Base-by-base conservation (phyloP, 1,140 invertebrate genomes). In the Habropoda laboriosa region DNA sequence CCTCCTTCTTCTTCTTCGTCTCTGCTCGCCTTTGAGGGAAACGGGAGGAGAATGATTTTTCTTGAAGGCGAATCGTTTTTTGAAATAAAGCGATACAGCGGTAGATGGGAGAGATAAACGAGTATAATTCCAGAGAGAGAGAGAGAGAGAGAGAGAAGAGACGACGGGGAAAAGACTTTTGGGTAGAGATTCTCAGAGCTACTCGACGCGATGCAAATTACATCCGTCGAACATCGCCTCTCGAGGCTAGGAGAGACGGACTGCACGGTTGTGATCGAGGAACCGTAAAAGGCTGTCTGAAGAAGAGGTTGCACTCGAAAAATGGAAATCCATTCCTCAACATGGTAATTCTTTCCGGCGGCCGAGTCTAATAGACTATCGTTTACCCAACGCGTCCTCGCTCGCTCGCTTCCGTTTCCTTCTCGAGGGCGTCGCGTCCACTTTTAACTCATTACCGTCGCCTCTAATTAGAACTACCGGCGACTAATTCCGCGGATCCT, bases 321-420 rank as follows among this genome's bases (percentile, higher is more conserved):
- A 75, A 80, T 75, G 78, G 38, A 67, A 80, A 80, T 80, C 63
- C 72, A 66, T 80, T 67, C 78, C 53, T 76, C 78, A 76, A 80
- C 78, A 74, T 76, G 78, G 49, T 80, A 80, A 80, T 80, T 76
- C 71, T 76, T 76, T 58, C 72, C 60, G 60, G 21, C 45, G 47
- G 38, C 45, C 27, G 58, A 24, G 58, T 47, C 40, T 76, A 76
- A 76, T 76, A 67, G 74, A 76, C 40, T 47, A 55, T 57, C 63
- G 74, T 68, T 57, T 68, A 63, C 64, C 27, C 40, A 16, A 58
- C 40, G 71, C 12, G n/a, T n/a, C 16, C 61, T 58, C 30, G 16
- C 40, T 45, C 13, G 35, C 42, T 4, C n/a, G 13, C 74, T 68
- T 76, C 74, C 74, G 63, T 38, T 68, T 68, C 51, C 63, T 57